Evolutionary conservation across 2,113 vertebrate species (phyloP), one percentile per base, ranked within the genome.

Genomic region (Saccopteryx bilineata): DNA sequence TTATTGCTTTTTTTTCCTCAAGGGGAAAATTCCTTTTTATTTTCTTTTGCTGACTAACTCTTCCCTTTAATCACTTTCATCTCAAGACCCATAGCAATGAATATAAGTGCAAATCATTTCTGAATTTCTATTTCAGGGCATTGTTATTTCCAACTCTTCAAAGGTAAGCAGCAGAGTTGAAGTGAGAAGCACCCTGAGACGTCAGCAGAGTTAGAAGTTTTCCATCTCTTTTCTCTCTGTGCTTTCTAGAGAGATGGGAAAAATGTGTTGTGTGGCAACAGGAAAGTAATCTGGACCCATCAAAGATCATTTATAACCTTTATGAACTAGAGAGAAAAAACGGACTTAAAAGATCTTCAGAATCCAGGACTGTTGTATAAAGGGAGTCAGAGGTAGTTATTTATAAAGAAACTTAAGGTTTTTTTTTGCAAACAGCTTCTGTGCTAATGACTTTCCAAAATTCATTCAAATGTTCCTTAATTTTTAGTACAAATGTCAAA

Each of bases 1-100:
- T 95, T 91, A 93, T 89, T 92, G 72, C 92, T 91, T 71, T 74
- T 56, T 92, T 81, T 91, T 92, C 90, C 86, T 91, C 6, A 86
- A 68, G 50, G 60, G 61, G 23, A 79, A 90, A 76, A 82, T 69
- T 80, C 28, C 14, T 65, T 96, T 94, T 90, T 65, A 92, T 96
- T 96, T 97, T 96, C 72, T 95, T 95, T 93, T 88, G 90, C 92
- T 95, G 90, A 94, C 89, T 94, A 96, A 93, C 58, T 80, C 80
- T 92, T 92, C 19, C 13, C 76, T 96, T 97, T 95, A 93, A 94
- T 96, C 84, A 96, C 86, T 80, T 86, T 93, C 63, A 90, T 97
- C 78, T 96, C 33, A 71, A 90, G 80, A 92, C 54, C 68, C 66
- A 14, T 72, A 79, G 78, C 63, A 94, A 84, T 92, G 78, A 78